phyloP scores from a whole-genome alignment of 2,113 vertebrate species.

The Prolemur simus region DNA sequence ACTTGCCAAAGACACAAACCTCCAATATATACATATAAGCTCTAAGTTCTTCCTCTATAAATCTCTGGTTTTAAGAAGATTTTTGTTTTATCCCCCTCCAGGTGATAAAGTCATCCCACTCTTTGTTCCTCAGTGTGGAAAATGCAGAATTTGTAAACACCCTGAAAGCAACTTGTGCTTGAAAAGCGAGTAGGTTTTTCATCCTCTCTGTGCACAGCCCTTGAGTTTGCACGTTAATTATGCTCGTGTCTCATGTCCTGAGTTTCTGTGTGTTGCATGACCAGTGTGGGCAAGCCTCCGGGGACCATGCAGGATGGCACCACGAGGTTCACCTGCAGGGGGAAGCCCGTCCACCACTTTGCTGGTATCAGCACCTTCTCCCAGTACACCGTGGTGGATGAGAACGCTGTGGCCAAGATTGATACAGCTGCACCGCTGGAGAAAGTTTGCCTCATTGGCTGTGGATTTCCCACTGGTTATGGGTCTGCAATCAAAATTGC shows the following conservation, averaged over 20 bases:
- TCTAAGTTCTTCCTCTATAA: background rate
- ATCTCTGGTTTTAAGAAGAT: background rate
- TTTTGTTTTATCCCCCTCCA: constrained; percentile 56
- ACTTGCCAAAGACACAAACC: background rate
- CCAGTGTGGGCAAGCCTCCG: rapidly evolving
- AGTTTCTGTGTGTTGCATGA: constrained; percentile 32
- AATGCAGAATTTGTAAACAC: constrained; percentile 83
- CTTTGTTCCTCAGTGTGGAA: constrained; percentile 85
- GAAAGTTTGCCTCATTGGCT: constrained; percentile 90
- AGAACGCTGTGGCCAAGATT: constrained; percentile 86
- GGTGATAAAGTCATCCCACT: constrained; percentile 91
- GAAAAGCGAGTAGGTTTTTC: constrained; percentile 80
- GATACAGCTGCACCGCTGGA: constrained; percentile 85
- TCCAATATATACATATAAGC: background rate
- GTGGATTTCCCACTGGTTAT: constrained; percentile 89
- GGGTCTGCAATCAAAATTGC: constrained; percentile 90
- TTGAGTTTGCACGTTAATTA: background rate
- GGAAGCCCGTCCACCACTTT: constrained; percentile 85
- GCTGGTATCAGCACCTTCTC: constrained; percentile 87
- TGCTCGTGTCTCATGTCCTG: background rate
- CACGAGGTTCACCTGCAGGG: constrained; percentile 86
- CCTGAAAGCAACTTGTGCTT: constrained; percentile 84
- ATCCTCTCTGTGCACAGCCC: background rate
- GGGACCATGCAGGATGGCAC: constrained; percentile 74
- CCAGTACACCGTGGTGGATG: constrained; percentile 88